Evolutionary conservation across 2,797 vertebrate species (phyloP).

Genomic region (Mastacembelus armatus): DNA sequence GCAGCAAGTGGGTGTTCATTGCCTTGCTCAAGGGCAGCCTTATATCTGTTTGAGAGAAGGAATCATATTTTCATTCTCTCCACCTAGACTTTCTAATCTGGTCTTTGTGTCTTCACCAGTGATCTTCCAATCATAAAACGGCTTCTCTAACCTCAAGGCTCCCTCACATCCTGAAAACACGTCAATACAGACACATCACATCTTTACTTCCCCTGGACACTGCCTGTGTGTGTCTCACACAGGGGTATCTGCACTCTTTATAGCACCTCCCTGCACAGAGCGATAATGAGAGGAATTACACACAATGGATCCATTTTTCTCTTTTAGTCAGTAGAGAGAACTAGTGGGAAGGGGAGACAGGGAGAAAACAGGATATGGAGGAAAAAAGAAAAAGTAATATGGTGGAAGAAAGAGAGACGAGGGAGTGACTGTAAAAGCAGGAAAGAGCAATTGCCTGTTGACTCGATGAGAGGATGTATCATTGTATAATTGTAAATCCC

Average conservation of each 20-base stretch:
- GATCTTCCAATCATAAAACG: conserved; percentile 37
- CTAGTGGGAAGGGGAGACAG: conserved; percentile 21
- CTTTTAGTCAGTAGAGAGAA: conserved; percentile 42
- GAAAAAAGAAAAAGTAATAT: conserved; percentile 32
- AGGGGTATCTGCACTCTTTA: conserved; percentile 30
- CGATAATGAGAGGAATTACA: conserved; percentile 63
- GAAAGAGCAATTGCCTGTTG: conserved; percentile 75
- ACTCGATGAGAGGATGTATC: conserved; percentile 79
- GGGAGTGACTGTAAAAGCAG: conserved; percentile 62
- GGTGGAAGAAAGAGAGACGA: conserved; percentile 46
- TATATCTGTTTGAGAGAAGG: neutral
- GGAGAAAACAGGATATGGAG: conserved; percentile 51
- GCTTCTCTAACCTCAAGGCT: conserved; percentile 37
- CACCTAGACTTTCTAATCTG: conserved; percentile 26
- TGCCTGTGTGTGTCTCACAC: conserved; percentile 19
- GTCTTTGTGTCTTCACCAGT: conserved; percentile 1
- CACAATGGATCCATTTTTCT: conserved; percentile 59
- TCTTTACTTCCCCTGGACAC: conserved; percentile 32
- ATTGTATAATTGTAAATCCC: conserved; percentile 84
- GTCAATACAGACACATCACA: conserved; percentile 21
- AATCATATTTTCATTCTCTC: conserved; percentile 12
- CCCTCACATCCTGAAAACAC: conserved; percentile 20
- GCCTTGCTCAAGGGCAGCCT: conserved; percentile 36
- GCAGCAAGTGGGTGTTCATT: conserved; percentile 3
- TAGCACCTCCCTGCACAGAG: conserved; percentile 24